phyloP scores from a whole-genome alignment of 1,140 invertebrate genomes.

The Cephus cinctus region DNA sequence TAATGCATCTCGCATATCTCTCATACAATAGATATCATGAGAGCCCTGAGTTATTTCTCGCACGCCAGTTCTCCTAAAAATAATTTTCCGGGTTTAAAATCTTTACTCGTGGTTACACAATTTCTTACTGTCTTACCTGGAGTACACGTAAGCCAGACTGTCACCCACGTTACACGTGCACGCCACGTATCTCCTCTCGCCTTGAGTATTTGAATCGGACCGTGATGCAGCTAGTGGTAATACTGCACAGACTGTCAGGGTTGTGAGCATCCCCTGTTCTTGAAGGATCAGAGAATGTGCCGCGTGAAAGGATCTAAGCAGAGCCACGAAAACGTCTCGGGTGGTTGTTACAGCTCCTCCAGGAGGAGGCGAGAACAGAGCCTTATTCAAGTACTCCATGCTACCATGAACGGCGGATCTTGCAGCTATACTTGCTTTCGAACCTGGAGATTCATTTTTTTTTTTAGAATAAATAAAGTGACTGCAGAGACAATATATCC shows the following conservation, averaged over 20 bases:
- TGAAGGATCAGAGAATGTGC: slow-evolving; percentile 86
- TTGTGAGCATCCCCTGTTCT: slow-evolving; percentile 84
- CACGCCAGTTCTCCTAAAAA: slow-evolving; percentile 39
- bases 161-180: slow-evolving; percentile 93
- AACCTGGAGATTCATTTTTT: slow-evolving; percentile 50
- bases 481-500: no score
- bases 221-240: slow-evolving; percentile 59
- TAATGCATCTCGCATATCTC: slow-evolving; percentile 89
- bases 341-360: slow-evolving; percentile 40
- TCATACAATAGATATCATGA: slow-evolving; percentile 85
- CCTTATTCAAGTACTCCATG: slow-evolving; percentile 81
- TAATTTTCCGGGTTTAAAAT: slow-evolving; percentile 9
- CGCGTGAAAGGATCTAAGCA: slow-evolving; percentile 82
- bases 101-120: slow-evolving; percentile 6
- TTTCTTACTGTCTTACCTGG: slow-evolving; percentile 48
- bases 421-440: slow-evolving; percentile 84
- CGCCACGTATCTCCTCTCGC: slow-evolving; percentile 67
- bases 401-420: slow-evolving; percentile 85
- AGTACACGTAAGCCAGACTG: slow-evolving; percentile 86
- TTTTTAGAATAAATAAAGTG: slow-evolving; percentile 3
- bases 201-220: slow-evolving; percentile 34
- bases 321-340: slow-evolving; percentile 73
- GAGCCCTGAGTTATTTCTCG: slow-evolving; percentile 64
- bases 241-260: slow-evolving; percentile 78
- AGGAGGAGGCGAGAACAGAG: slow-evolving; percentile 61